Evolutionary conservation across 2,113 vertebrate genomes (phyloP).

Genomic region (Toxotes jaculatrix): DNA sequence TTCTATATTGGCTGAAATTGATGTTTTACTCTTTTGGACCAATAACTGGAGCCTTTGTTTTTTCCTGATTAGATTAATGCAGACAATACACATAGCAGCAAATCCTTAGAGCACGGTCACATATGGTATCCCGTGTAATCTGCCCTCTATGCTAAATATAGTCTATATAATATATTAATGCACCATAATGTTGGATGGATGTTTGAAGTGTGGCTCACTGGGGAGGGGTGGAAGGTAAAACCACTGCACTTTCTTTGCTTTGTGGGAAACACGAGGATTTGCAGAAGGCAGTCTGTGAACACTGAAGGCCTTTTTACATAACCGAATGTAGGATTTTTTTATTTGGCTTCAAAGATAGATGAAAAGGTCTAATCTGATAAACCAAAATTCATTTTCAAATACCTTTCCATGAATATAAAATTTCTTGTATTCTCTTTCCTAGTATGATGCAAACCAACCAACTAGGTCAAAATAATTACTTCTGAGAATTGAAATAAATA

Average conservation of each 20-base stretch:
- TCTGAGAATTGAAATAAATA: no score
- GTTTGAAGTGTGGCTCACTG: conserved; percentile 27
- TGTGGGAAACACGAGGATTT: neutral
- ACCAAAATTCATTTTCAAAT: neutral
- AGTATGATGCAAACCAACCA: neutral
- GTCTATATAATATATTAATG: conserved; percentile 63
- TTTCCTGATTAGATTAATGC: neutral
- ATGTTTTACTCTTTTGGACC: neutral
- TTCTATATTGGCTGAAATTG: no score
- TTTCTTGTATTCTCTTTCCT: neutral
- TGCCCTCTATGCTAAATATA: conserved; percentile 58
- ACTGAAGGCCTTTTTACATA: conserved; percentile 19
- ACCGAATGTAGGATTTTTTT: neutral
- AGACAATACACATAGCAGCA: neutral
- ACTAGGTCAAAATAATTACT: no score
- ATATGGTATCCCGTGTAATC: conserved; percentile 25
- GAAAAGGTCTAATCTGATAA: neutral
- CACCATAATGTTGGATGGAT: conserved; percentile 45
- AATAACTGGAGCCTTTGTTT: neutral
- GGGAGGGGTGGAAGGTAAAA: conserved; percentile 9
- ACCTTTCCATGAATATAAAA: neutral
- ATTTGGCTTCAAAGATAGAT: neutral
- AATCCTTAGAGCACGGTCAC: conserved; percentile 21
- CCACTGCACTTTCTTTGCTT: neutral
- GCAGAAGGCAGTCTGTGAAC: conserved; percentile 24